Evolutionary conservation across 2,113 vertebrate genomes (phyloP).

Genomic region (Engraulis encrasicolus): DNA sequence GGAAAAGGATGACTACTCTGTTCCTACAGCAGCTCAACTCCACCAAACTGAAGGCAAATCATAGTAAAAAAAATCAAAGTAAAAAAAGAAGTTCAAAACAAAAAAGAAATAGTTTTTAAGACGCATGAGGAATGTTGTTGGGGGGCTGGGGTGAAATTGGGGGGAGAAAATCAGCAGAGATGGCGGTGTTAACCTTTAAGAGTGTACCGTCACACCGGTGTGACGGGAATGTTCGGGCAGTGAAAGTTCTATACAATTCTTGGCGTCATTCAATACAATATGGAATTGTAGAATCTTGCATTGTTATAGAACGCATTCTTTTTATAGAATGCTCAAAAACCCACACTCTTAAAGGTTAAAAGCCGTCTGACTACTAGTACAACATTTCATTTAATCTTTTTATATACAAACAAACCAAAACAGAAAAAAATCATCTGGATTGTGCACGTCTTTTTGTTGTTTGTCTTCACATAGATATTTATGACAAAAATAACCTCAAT

Average conservation of each 20-base stretch:
- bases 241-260: too few species aligned
- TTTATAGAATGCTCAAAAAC: too few species aligned
- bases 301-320: too few species aligned
- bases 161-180: conserved; percentile 15
- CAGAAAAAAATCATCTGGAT: conserved; percentile 58
- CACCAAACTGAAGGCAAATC: conserved; percentile 74
- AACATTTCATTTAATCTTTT: conserved; percentile 41
- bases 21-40: conserved; percentile 40
- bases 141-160: background rate
- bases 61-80: conserved; percentile 47
- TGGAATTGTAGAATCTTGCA: too few species aligned
- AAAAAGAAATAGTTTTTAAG: background rate
- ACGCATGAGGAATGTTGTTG: background rate
- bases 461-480: conserved; percentile 60
- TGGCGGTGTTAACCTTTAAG: too few species aligned
- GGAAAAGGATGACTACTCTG: background rate
- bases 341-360: too few species aligned
- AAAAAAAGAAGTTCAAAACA: conserved; percentile 10
- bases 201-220: too few species aligned
- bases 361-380: too few species aligned
- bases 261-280: too few species aligned
- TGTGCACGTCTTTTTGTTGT: conserved; percentile 59
- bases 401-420: conserved; percentile 65
- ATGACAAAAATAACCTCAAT: conserved; percentile 54
- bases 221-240: too few species aligned